Base-by-base conservation (phyloP, 2,888 invertebrate genomes). In the Polyommatus icarus region DNA sequence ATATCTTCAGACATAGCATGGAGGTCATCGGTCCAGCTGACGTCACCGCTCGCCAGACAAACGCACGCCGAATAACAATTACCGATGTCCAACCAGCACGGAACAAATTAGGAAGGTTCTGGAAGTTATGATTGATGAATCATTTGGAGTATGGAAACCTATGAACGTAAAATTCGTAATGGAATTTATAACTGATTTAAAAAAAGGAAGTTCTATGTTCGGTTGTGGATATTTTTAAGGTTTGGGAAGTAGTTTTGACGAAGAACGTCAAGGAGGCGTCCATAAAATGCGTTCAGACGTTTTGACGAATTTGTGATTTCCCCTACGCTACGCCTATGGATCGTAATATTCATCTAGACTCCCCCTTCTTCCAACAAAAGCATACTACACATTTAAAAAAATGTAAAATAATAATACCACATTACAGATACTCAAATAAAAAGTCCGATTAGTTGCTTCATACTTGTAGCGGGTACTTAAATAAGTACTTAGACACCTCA, bases 51-150 rank as follows among this genome's bases (percentile, higher is more conserved):
- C 86, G 89, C 84, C 87, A 87, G 89, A 87, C 89, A 85, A 83
- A 92, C 93, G 90, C 85, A 84, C 85, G 86, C 87, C 86, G 93
- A 92, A 94, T 94, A 92, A 87, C 88, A 92, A 93, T 89, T 87
- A 89, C 85, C 83, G 84, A 85, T 85, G 85, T 85, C 87, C 86
- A 87, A 86, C 87, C 85, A 84, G 83, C 84, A 86, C 83, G 85
- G 83, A 88, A 88, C 86, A 85, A 88, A 89, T 88, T 86, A 82
- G 81, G 83, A 85, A 85, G 83, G 84, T 83, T 83, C 82, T 84
- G 83, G 85, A 87, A 86, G 83, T 36, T 18, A 54, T 54, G 54
- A 54, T 54, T 5, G 54, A 54, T 54, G 54, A 54, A 18, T 54
- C 54, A 54, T 15, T 54, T 18, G 18, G 50, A 50, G 12, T 3